Percentiles rank a stretch among this genome's conserved stretches.
Conservation (phyloP, 2,888 invertebrate species). For the Netelia melanura region DNA sequence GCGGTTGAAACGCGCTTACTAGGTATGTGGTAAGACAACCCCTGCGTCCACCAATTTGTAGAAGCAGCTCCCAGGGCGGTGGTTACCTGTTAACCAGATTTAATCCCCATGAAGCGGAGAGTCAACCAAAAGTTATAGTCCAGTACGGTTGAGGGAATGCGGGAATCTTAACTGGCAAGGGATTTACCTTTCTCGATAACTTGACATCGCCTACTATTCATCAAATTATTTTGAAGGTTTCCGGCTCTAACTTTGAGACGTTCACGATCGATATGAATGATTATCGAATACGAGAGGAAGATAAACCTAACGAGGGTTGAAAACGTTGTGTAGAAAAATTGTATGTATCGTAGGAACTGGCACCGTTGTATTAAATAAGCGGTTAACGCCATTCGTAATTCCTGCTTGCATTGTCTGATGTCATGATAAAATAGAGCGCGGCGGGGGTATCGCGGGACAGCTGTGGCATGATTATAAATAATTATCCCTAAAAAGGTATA, state of each 20-base stretch:
- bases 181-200: background rate
- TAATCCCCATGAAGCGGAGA: slow-evolving; percentile 73
- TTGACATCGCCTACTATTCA: background rate
- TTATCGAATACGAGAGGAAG: background rate
- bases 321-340: too few species aligned
- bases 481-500: too few species aligned
- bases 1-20: slow-evolving; percentile 51
- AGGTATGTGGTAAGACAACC: slow-evolving; percentile 53
- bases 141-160: slow-evolving; percentile 1
- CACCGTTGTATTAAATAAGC: too few species aligned
- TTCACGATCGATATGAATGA: background rate
- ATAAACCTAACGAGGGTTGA: background rate
- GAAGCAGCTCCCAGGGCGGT: slow-evolving; percentile 77
- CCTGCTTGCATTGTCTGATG: too few species aligned
- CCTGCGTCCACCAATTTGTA: slow-evolving; percentile 73
- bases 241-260: background rate
- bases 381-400: too few species aligned
- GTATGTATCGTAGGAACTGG: too few species aligned
- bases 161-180: slow-evolving; percentile 38
- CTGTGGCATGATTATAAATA: too few species aligned
- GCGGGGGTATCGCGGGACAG: too few species aligned
- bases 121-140: slow-evolving; percentile 44
- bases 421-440: too few species aligned
- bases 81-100: slow-evolving; percentile 81
- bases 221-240: background rate